Evolutionary conservation across 1,140 invertebrate species (phyloP), one percentile per base, ranked within the genome.

Genomic region (Zaprionus ornatus): DNA sequence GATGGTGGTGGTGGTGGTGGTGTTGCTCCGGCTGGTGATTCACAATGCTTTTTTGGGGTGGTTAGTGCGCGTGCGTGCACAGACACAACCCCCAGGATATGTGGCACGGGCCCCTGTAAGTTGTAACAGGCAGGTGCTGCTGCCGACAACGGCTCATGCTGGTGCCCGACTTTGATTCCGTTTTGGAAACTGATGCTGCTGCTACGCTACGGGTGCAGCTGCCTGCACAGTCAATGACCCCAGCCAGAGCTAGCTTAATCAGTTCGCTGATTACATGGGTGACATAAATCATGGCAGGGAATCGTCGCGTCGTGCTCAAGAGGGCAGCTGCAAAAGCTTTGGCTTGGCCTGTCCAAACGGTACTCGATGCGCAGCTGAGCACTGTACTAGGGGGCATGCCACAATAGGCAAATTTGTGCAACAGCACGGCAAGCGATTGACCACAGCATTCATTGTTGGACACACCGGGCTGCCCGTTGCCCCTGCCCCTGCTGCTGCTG

Each of bases 361-460:
- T 6, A 72, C 66, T 75, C 68, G 37, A 59, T 57, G 37, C 64
- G 54, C 78, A 76, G 74, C 78, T 79, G 80, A 61, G 45, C 19
- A 37, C 6, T 23, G 35, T 32, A 60, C 55, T 52, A 37, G 61
- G 55, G 50, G 64, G 65, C 56, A 79, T 63, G 40, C 56, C 57
- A 88, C 86, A 90, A 88, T 85, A 88, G 85, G 62, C 84, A 88
- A 90, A 88, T 90, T 88, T 88, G 85, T 71, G 85, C 85, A 88
- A 90, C 76, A 79, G 81, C 73, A 76, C 82, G 67, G 75, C 82
- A 81, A 85, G 81, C 55, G 42, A 57, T 70, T 83, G 74, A 87
- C 84, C 84, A 70, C 84, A 87, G 54, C 21, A 7, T 40, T 54
- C 68, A 74, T 86, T 82, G 79, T 79, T 67, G 63, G 64, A 71